Percentiles rank a stretch among this genome's conserved stretches.
Conservation (phyloP, 2,797 vertebrate genomes). For the Phalloptychus januarius region DNA sequence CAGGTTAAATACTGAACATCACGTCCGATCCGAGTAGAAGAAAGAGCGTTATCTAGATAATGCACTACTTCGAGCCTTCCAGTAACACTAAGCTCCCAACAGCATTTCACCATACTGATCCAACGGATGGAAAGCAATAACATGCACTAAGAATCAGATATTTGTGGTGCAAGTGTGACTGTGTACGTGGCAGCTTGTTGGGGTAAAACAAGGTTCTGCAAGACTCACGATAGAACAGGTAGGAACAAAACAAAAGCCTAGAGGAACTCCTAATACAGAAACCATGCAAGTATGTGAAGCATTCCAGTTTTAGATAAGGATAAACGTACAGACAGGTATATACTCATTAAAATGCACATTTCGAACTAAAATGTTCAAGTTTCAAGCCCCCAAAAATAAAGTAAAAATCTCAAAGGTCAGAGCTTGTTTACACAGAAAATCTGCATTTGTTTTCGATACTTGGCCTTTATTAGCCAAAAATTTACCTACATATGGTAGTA, state of each 20-base stretch:
- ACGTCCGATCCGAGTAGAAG: slow-evolving; percentile 47
- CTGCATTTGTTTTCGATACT: slow-evolving; percentile 17
- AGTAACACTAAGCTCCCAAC: slow-evolving; percentile 48
- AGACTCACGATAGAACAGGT: slow-evolving; percentile 49
- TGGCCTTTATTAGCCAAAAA: background rate
- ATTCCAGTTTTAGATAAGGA: slow-evolving; percentile 64
- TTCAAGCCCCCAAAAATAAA: slow-evolving; percentile 22
- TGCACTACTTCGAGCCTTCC: slow-evolving; percentile 41
- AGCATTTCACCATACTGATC: slow-evolving; percentile 41
- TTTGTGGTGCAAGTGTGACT: slow-evolving; percentile 36
- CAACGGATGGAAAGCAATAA: slow-evolving; percentile 11
- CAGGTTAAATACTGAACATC: slow-evolving; percentile 60
- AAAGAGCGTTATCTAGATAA: slow-evolving; percentile 29
- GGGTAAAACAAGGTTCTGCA: slow-evolving; percentile 18
- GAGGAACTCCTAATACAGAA: slow-evolving; percentile 54
- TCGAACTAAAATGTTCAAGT: slow-evolving; percentile 33
- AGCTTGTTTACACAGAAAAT: slow-evolving; percentile 37
- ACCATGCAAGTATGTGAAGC: slow-evolving; percentile 71
- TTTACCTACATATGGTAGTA: background rate
- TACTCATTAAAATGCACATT: slow-evolving; percentile 52
- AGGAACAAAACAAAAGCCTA: slow-evolving; percentile 51
- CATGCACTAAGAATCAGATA: slow-evolving; percentile 18
- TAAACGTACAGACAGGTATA: slow-evolving; percentile 53
- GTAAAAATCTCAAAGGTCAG: slow-evolving; percentile 19
- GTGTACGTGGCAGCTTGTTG: background rate